A percentile compares a stretch with the other conserved stretches of the same genome.
These are phyloP conservation scores for Aphaenogaster floridana DNA, from an alignment of 1,140 invertebrate species.

Conservation along the genomic window DNA sequence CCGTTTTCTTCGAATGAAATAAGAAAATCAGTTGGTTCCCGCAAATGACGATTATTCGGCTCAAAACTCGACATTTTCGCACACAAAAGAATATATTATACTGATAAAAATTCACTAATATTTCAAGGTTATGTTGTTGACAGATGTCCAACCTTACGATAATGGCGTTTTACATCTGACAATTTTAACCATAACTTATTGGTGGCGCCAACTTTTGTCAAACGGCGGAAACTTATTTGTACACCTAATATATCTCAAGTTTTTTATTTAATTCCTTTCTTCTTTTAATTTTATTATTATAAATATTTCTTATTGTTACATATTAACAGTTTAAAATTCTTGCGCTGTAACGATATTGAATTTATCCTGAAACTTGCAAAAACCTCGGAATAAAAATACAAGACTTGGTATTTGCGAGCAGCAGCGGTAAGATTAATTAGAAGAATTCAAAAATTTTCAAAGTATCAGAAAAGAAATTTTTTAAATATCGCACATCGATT, in stretches of 20 bases:
- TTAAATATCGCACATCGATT: neutral
- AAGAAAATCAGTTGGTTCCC: too few relatives aligned
- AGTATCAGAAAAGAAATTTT: neutral
- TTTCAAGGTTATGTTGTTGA: too few relatives aligned
- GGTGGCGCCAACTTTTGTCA: too few relatives aligned
- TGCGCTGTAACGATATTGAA: neutral
- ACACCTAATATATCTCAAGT: neutral
- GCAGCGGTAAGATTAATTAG: neutral
- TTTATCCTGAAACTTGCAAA: neutral
- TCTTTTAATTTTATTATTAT: neutral
- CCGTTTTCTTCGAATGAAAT: too few relatives aligned
- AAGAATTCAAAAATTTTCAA: neutral
- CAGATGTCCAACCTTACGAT: too few relatives aligned
- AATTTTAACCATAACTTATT: too few relatives aligned
- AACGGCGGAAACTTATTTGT: too few relatives aligned
- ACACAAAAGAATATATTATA: too few relatives aligned
- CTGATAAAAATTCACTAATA: too few relatives aligned
- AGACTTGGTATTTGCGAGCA: neutral
- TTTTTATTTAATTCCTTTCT: neutral
- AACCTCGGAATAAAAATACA: neutral
- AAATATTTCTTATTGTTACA: slow-evolving; percentile 3
- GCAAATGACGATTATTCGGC: too few relatives aligned
- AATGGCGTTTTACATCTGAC: too few relatives aligned
- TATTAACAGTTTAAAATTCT: neutral
- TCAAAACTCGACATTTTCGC: too few relatives aligned